Conservation (phyloP, 2,888 invertebrate genomes). For the Mimumesa dahlbomi region DNA sequence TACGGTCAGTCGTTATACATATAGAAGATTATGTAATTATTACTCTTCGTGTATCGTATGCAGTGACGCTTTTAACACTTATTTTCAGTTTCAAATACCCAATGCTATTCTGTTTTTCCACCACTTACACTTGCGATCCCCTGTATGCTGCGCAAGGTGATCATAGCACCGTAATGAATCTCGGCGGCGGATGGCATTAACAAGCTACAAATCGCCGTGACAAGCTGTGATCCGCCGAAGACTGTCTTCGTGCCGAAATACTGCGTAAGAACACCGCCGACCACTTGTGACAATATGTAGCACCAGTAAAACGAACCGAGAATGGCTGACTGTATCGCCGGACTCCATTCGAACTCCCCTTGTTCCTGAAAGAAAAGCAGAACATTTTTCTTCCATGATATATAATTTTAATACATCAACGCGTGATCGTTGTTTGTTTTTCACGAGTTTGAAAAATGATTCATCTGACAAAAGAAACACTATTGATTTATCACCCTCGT, state of each 20-base stretch:
- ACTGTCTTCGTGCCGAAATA: conserved; percentile 87
- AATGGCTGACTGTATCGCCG: conserved; percentile 84
- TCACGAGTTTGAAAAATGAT: no score
- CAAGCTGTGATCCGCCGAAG: conserved; percentile 86
- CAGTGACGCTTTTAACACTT: no score
- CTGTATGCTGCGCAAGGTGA: conserved; percentile 85
- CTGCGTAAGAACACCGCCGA: conserved; percentile 87
- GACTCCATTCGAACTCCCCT: conserved; percentile 85
- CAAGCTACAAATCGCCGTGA: conserved; percentile 86
- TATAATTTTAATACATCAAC: no score
- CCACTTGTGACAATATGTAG: conserved; percentile 86
- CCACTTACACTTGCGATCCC: conserved; percentile 86
- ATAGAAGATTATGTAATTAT: no score
- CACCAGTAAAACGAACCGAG: conserved; percentile 88
- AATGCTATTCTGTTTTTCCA: no score
- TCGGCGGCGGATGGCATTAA: conserved; percentile 85
- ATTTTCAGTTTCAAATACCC: no score
- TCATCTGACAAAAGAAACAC: no score
- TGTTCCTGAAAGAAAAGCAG: conserved; percentile 52
- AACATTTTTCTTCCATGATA: no score
- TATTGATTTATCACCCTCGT: no score
- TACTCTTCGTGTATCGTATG: background rate
- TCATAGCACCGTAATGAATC: conserved; percentile 84
- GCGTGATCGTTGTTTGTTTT: no score
- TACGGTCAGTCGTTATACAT: background rate